Percentiles rank a stretch among this genome's conserved stretches.
Evolutionary conservation across 2,113 vertebrate species (phyloP).

Genomic region (Stictonetta naevosa): DNA sequence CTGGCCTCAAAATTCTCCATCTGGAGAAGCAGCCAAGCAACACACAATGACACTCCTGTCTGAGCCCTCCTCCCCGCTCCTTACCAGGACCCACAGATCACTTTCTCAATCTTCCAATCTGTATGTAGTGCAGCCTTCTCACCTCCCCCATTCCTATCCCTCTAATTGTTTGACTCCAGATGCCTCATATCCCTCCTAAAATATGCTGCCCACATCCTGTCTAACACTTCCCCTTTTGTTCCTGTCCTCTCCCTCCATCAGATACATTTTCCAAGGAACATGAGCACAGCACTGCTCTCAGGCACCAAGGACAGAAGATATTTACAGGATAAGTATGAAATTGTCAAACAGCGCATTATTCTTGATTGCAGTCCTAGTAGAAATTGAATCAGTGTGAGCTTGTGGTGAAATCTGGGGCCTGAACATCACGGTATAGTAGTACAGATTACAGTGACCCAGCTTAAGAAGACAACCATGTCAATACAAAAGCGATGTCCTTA

Average conservation of each 20-base stretch:
- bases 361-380: neutral
- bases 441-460: neutral
- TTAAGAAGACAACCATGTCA: neutral
- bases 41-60: neutral
- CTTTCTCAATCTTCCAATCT: neutral
- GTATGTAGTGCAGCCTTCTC: neutral
- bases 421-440: neutral
- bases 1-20: conserved; percentile 14
- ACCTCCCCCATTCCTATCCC: neutral
- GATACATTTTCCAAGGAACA: neutral
- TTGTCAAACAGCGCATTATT: neutral
- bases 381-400: neutral
- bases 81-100: neutral
- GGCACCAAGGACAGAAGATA: neutral
- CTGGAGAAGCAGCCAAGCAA: conserved; percentile 30
- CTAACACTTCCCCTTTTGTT: neutral
- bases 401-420: neutral
- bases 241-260: neutral
- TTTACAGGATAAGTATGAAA: neutral
- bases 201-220: neutral
- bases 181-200: neutral
- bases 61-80: neutral
- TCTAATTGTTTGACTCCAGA: neutral
- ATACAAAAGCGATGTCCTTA: accelerated
- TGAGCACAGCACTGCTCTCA: neutral